These are phyloP conservation scores for Pomatorhinus ruficollis DNA, from an alignment of 2,113 vertebrate species.

Conservation along the genomic window DNA sequence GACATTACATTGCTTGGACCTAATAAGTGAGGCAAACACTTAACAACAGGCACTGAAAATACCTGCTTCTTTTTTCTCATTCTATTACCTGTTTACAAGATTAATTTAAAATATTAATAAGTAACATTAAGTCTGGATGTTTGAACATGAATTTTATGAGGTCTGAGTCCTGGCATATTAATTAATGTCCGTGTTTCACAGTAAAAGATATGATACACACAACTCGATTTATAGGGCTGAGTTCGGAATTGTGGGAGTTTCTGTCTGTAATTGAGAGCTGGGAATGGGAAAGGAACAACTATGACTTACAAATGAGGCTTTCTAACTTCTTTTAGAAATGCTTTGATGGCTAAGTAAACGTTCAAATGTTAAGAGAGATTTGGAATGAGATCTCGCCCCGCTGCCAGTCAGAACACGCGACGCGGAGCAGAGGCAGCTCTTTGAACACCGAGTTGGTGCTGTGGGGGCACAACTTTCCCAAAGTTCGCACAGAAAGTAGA, in stretches of 20 bases:
- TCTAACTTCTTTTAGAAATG: conserved; percentile 28
- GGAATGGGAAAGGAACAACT: not conserved
- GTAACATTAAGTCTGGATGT: not conserved
- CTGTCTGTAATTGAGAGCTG: not conserved
- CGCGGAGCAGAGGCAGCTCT: not conserved
- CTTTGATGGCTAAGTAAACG: conserved; percentile 7
- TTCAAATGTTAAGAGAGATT: conserved; percentile 2
- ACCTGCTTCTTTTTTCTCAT: not conserved
- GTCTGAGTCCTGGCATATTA: not conserved
- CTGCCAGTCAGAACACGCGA: not conserved
- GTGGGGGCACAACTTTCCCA: not conserved
- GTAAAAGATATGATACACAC: not conserved
- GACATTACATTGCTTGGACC: not conserved
- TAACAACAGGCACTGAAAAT: not conserved
- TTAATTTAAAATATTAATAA: conserved; percentile 23
- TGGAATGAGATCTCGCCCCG: not conserved
- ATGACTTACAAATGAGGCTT: not conserved
- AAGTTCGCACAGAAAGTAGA: conserved; percentile 32
- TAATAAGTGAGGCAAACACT: not conserved
- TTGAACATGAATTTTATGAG: not conserved
- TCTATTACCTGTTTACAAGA: not conserved
- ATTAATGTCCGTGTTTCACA: not conserved
- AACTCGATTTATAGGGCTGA: not conserved
- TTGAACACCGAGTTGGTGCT: not conserved
- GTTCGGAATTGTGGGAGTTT: not conserved